phyloP scores from a whole-genome alignment of 1,140 invertebrate species.

The Lanistes nyassanus region DNA sequence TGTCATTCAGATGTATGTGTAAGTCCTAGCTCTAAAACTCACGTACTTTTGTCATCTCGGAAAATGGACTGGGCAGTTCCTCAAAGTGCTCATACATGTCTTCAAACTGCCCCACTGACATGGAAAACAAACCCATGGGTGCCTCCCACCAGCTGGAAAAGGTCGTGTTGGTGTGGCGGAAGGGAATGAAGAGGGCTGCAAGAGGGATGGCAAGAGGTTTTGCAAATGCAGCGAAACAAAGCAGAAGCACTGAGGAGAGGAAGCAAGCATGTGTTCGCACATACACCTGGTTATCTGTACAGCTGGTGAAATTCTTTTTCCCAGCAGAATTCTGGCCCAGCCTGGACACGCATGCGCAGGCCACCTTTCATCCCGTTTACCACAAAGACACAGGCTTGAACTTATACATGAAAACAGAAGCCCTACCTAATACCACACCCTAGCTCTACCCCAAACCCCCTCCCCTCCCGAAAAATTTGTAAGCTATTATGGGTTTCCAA shows the following conservation, averaged over 20 bases:
- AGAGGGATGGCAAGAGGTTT: slow-evolving; percentile 24
- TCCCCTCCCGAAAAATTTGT: too few species aligned
- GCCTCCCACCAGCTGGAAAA: slow-evolving; percentile 81
- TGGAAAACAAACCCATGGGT: slow-evolving; percentile 95
- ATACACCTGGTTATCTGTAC: too few species aligned
- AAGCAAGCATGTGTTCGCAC: too few species aligned
- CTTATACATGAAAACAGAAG: too few species aligned
- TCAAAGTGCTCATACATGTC: slow-evolving; percentile 44
- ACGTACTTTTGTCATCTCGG: slow-evolving; percentile 50
- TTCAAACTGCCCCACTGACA: slow-evolving; percentile 80
- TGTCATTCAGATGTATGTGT: background rate
- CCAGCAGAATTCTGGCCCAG: too few species aligned
- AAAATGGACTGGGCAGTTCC: slow-evolving; percentile 36
- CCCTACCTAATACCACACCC: too few species aligned
- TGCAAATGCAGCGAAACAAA: slow-evolving; percentile 12
- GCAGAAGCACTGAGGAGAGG: background rate
- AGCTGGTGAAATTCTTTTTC: too few species aligned
- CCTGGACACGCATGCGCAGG: too few species aligned
- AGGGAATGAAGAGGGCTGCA: slow-evolving; percentile 62
- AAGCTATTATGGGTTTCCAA: too few species aligned
- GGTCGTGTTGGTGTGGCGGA: slow-evolving; percentile 60
- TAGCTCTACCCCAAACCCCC: too few species aligned
- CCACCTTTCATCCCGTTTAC: too few species aligned
- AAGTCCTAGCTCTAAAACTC: background rate
- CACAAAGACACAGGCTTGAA: too few species aligned